Base-by-base conservation (phyloP, 2,113 vertebrate species). In the Asarcornis scutulata region DNA sequence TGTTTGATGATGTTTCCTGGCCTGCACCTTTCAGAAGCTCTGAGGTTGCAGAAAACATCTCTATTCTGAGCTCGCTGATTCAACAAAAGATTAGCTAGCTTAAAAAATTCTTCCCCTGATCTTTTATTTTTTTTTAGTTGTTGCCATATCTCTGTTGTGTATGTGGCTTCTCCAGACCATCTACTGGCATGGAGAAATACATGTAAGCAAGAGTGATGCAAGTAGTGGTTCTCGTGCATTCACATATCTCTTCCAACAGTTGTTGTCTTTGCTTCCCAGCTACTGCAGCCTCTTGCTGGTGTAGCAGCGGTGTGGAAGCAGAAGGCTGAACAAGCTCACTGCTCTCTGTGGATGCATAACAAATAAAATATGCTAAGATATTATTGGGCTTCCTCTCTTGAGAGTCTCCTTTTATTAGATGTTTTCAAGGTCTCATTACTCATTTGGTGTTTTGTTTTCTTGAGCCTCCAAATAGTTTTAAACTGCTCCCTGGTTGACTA, bases 21-120 rank as follows among this genome's bases (percentile, higher is more conserved):
- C 74, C 83, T 83, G 91, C 69, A 86, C 60, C 92, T 94, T 90
- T 77, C 81, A 87, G 95, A 81, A 91, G 79, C 73, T 92, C 83
- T 74, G 36, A 58, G 86, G 44, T 7, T 89, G 60, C 58, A 92
- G 72, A 83, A 76, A n/a, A 71, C 92, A 93, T 64, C 72, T 89
- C 50, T 80, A 29, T 38, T 96, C 63, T 86, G 81, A 83, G 84
- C 55, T 95, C 81, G 36, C 95, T 92, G 83, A 91, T 91, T 87
- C 68, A 89, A 73, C 31, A 66, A 89, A 32, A 85, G 87, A 59
- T 72, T 46, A 77, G 79, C 72, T 38, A 31, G 36, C n/a, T 86
- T 55, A 42, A 73, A 64, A 55, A 52, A 79, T 12, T 76, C 74
- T 50, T 69, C 27, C 4, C 8, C 52, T 12, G 18, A 84, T 87